A percentile compares a stretch with the other conserved stretches of the same genome.
Conservation (phyloP, 2,797 vertebrate genomes). For the Catharus ustulatus region DNA sequence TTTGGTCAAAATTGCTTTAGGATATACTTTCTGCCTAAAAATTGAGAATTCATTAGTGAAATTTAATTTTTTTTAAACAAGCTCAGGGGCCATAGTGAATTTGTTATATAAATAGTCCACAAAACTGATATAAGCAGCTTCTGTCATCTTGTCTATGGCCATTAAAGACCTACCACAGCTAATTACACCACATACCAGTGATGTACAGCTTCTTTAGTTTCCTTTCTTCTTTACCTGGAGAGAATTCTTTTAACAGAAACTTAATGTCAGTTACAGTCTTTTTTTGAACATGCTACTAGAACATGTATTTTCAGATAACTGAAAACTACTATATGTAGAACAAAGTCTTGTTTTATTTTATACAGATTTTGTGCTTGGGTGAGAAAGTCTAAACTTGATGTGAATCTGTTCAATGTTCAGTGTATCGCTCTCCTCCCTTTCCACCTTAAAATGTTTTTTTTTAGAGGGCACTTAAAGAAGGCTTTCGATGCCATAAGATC, state of each 20-base stretch:
- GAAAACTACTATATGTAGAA: background rate
- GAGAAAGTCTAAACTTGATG: constrained; percentile 24
- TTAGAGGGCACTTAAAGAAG: background rate
- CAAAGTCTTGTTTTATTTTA: constrained; percentile 36
- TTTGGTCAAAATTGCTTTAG: background rate
- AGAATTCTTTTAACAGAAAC: constrained; percentile 58
- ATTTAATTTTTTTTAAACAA: background rate
- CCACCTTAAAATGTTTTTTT: background rate
- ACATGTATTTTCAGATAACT: constrained; percentile 24
- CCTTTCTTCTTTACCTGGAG: constrained; percentile 56
- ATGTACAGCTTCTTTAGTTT: constrained; percentile 62
- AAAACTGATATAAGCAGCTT: constrained; percentile 65
- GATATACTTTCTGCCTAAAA: constrained; percentile 31
- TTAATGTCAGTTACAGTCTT: background rate
- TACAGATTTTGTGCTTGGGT: background rate
- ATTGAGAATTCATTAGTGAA: constrained; percentile 21
- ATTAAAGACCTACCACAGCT: constrained; percentile 56
- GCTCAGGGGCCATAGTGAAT: constrained; percentile 11
- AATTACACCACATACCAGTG: constrained; percentile 67
- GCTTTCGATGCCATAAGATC: background rate
- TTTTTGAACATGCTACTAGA: background rate
- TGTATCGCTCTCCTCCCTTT: background rate
- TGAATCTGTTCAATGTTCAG: constrained; percentile 25
- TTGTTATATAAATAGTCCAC: constrained; percentile 59
- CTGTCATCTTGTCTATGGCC: constrained; percentile 61